phyloP scores from a whole-genome alignment of 2,113 vertebrate genomes.

The Rhipidura dahli region DNA sequence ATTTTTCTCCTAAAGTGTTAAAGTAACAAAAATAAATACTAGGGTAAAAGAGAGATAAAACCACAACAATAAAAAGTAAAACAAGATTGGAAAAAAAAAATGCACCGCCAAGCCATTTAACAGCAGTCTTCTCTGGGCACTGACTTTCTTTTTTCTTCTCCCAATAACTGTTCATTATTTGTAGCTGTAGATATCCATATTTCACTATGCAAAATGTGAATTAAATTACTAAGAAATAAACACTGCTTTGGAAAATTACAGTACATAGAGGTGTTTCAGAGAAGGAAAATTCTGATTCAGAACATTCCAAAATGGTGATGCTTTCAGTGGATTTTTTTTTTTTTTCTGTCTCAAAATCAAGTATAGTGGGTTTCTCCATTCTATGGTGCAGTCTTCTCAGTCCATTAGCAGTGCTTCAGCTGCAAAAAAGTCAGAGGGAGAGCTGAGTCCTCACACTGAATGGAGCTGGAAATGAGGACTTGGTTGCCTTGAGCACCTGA shows the following conservation, averaged over 20 bases:
- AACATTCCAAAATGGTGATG: background rate
- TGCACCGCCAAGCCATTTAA: background rate
- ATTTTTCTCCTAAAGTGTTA: background rate
- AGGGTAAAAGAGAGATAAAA: background rate
- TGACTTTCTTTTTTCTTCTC: background rate
- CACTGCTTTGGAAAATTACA: background rate
- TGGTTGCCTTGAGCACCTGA: background rate
- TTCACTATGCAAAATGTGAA: background rate
- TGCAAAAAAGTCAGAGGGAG: background rate
- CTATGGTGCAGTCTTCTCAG: background rate
- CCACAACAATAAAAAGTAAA: background rate
- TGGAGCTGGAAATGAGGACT: accelerated
- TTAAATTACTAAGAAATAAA: background rate
- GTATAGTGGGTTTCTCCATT: accelerated
- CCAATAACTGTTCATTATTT: background rate
- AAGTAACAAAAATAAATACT: background rate
- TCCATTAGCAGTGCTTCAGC: background rate
- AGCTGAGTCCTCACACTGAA: background rate
- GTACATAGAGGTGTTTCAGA: background rate
- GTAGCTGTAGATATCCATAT: background rate
- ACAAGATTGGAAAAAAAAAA: background rate
- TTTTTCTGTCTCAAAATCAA: background rate
- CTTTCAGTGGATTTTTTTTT: background rate
- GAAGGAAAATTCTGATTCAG: background rate
- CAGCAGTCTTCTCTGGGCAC: background rate